Evolutionary conservation across 2,888 invertebrate genomes (phyloP).

Genomic region (Gnatocerus cornutus): DNA sequence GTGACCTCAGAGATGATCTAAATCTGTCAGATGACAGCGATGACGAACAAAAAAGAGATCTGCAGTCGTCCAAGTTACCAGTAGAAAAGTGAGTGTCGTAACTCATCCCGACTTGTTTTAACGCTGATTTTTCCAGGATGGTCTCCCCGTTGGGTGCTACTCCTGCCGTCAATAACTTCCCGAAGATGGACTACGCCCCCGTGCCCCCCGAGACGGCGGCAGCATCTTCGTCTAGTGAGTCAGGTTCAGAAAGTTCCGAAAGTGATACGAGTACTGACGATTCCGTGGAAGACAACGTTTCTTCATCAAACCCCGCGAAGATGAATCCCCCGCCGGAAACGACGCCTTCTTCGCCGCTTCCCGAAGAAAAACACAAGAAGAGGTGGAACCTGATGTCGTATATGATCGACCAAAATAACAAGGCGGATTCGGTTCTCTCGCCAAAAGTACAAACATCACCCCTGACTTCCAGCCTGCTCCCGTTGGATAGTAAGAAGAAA

Average conservation of each 20-base stretch:
- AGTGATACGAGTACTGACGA: slow-evolving; percentile 74
- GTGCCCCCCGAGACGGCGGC: slow-evolving; percentile 21
- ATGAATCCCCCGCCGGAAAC: slow-evolving; percentile 59
- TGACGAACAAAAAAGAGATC: slow-evolving; percentile 74
- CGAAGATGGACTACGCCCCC: slow-evolving; percentile 39
- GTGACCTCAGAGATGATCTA: slow-evolving; percentile 79
- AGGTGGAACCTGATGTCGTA: slow-evolving; percentile 71
- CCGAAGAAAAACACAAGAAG: slow-evolving; percentile 70
- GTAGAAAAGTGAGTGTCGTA: slow-evolving; percentile 67
- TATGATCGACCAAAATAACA: slow-evolving; percentile 54
- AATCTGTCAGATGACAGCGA: slow-evolving; percentile 86
- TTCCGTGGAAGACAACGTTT: slow-evolving; percentile 70
- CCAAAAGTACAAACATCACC: slow-evolving; percentile 55
- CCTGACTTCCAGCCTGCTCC: slow-evolving; percentile 52
- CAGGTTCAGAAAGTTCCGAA: slow-evolving; percentile 77
- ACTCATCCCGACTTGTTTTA: background rate
- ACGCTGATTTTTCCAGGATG: slow-evolving; percentile 64
- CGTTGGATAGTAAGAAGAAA: slow-evolving; percentile 47
- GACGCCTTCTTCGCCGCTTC: slow-evolving; percentile 65
- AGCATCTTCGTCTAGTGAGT: slow-evolving; percentile 75
- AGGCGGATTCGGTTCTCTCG: slow-evolving; percentile 53
- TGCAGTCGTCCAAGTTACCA: slow-evolving; percentile 66
- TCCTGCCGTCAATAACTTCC: slow-evolving; percentile 69
- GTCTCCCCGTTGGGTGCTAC: slow-evolving; percentile 73
- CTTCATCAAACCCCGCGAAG: slow-evolving; percentile 49